These are phyloP conservation scores for Halictus quadricinctus DNA, from an alignment of 2,888 invertebrate genomes.

Conservation along the genomic window DNA sequence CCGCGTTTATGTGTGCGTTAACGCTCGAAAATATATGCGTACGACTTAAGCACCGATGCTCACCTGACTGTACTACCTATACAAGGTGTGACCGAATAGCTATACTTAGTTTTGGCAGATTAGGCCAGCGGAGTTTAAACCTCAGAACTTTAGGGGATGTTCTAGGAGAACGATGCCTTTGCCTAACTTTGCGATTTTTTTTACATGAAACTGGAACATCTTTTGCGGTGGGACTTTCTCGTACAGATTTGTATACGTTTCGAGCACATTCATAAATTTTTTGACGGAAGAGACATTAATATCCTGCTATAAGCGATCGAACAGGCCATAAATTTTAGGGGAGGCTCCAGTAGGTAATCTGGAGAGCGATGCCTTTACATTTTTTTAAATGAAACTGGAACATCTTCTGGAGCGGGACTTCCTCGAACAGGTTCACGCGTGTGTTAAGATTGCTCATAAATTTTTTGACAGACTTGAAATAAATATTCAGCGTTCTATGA, in stretches of 20 bases:
- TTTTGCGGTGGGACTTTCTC: not conserved
- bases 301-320: too few relatives aligned
- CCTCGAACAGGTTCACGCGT: too few relatives aligned
- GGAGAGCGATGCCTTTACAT: too few relatives aligned
- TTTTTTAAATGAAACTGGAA: too few relatives aligned
- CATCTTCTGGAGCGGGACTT: too few relatives aligned
- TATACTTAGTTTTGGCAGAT: not conserved
- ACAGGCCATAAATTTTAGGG: too few relatives aligned
- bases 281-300: too few relatives aligned
- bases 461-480: too few relatives aligned
- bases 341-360: too few relatives aligned
- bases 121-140: not conserved
- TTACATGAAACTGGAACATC: not conserved
- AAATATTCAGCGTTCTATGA: not conserved
- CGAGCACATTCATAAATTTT: too few relatives aligned
- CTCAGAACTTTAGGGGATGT: not conserved
- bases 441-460: too few relatives aligned
- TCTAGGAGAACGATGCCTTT: not conserved
- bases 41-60: constrained; percentile 12
- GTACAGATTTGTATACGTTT: not conserved
- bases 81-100: not conserved
- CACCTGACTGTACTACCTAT: not conserved
- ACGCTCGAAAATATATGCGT: constrained; percentile 42
- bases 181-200: not conserved
- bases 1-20: constrained; percentile 33